Percentiles rank a stretch among this genome's conserved stretches.
phyloP scores from a whole-genome alignment of 2,113 vertebrate genomes.

The Anoura caudifer region DNA sequence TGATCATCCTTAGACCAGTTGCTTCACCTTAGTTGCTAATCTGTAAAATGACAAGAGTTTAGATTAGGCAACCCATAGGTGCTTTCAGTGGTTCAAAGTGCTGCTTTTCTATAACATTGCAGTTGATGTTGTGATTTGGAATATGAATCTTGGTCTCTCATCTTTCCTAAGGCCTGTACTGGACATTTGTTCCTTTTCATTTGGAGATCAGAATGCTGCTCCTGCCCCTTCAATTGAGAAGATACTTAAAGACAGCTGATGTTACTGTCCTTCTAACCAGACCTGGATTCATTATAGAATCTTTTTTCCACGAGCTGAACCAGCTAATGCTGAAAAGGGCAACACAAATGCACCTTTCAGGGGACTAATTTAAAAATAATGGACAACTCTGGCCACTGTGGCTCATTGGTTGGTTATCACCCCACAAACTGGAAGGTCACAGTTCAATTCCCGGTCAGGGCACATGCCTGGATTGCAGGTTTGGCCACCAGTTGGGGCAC shows the following conservation, averaged over 20 bases:
- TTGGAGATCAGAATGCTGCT: background rate
- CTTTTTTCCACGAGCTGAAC: background rate
- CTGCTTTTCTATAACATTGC: background rate
- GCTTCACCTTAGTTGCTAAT: background rate
- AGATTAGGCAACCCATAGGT: background rate
- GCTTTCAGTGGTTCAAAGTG: background rate
- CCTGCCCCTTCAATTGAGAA: background rate
- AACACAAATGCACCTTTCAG: background rate
- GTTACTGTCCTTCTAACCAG: background rate
- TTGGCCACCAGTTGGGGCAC: background rate
- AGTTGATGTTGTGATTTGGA: background rate
- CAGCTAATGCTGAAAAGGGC: background rate
- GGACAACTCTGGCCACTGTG: too few relatives aligned
- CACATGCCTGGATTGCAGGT: background rate
- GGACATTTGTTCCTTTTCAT: background rate
- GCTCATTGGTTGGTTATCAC: background rate
- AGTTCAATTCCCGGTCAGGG: too few relatives aligned
- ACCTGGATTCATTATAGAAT: background rate
- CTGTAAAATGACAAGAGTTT: background rate
- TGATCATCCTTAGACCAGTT: background rate
- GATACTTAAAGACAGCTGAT: background rate
- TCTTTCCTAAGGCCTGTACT: background rate
- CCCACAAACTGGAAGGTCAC: too few relatives aligned
- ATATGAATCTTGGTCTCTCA: background rate
- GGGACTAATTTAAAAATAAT: background rate